Evolutionary conservation across 2,888 invertebrate genomes (phyloP).

Genomic region (Biston betularia): DNA sequence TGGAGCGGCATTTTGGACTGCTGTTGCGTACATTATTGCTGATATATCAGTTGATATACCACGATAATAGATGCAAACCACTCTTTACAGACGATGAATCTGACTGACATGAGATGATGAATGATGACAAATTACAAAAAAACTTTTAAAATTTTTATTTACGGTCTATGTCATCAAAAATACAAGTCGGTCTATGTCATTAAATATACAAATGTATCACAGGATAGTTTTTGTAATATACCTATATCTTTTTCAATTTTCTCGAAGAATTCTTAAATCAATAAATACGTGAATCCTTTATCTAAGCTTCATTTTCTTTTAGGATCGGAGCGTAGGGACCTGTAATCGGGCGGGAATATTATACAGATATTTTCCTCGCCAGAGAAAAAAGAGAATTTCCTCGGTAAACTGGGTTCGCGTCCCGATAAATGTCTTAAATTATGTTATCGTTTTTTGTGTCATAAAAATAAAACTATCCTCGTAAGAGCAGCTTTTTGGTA

Average conservation of each 20-base stretch:
- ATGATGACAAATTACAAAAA: too few species aligned
- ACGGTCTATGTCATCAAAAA: too few species aligned
- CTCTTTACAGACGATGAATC: not conserved
- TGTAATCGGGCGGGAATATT: constrained; percentile 62
- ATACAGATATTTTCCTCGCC: constrained; percentile 60
- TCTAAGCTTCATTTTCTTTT: constrained; percentile 68
- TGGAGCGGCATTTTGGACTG: constrained; percentile 92
- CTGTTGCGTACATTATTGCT: constrained; percentile 91
- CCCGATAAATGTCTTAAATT: constrained; percentile 68
- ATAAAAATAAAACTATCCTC: constrained; percentile 61
- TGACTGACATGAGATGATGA: too few species aligned
- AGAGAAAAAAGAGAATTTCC: constrained; percentile 54
- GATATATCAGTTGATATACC: constrained; percentile 90
- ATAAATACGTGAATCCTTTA: constrained; percentile 58
- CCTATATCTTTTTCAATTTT: constrained; percentile 16
- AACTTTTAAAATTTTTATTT: too few species aligned
- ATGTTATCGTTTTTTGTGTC: constrained; percentile 64
- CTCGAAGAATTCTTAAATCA: constrained; percentile 51
- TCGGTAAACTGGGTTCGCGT: constrained; percentile 56
- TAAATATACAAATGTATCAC: too few species aligned
- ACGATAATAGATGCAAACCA: constrained; percentile 56
- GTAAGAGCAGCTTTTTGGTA: constrained; percentile 48
- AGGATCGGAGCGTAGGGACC: constrained; percentile 64
- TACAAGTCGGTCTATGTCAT: too few species aligned
- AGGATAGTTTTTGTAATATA: too few species aligned